Percentiles rank a stretch among this genome's conserved stretches.
These are phyloP conservation scores for Lepas anatifera DNA, from an alignment of 2,888 invertebrate genomes.

Conservation along the genomic window DNA sequence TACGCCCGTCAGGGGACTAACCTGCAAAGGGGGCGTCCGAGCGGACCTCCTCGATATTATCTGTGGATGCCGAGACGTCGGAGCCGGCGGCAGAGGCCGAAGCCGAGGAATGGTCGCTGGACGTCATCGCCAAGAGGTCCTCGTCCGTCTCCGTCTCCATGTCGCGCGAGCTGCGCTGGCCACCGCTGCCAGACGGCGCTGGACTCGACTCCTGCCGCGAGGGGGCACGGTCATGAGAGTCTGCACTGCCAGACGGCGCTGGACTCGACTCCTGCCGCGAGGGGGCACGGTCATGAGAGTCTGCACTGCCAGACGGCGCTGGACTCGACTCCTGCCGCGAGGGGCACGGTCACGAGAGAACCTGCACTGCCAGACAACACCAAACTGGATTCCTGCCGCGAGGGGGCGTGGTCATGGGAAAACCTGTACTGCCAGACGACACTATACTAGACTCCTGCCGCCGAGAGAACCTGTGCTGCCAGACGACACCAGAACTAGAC, in stretches of 20 bases:
- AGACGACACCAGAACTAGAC: too few relatives aligned
- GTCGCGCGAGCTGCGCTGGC: slow-evolving; percentile 69
- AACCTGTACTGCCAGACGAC: too few relatives aligned
- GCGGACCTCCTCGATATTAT: slow-evolving; percentile 40
- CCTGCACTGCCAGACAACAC: too few relatives aligned
- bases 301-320: too few relatives aligned
- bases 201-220: background rate
- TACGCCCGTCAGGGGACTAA: slow-evolving; percentile 36
- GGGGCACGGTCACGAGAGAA: background rate
- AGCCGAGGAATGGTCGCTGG: slow-evolving; percentile 54
- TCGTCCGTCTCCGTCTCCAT: slow-evolving; percentile 70
- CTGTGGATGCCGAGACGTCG: slow-evolving; percentile 64
- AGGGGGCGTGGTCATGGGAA: too few relatives aligned
- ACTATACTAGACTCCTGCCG: too few relatives aligned
- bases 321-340: background rate
- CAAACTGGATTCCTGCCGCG: too few relatives aligned
- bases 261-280: background rate
- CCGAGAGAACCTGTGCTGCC: too few relatives aligned
- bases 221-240: background rate
- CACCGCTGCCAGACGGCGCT: slow-evolving; percentile 50
- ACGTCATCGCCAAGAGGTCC: slow-evolving; percentile 42
- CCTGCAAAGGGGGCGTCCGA: slow-evolving; percentile 80
- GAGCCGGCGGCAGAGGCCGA: slow-evolving; percentile 41
- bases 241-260: too few relatives aligned
- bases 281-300: background rate